Base-by-base conservation (phyloP, 1,140 invertebrate species). In the Drosophila melanica region DNA sequence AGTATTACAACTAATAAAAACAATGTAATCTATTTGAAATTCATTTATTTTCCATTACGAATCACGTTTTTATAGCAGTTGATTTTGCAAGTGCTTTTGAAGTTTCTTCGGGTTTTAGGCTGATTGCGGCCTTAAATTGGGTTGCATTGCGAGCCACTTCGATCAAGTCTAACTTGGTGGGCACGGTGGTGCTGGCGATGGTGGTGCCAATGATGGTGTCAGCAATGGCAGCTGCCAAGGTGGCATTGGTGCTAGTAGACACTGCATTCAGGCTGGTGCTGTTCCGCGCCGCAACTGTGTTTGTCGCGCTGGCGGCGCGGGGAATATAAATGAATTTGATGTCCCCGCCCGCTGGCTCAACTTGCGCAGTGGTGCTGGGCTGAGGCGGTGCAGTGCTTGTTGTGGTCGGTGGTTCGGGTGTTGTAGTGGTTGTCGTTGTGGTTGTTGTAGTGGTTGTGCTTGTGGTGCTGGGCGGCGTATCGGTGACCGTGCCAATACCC, bases 401-500 rank as follows among this genome's bases (percentile, higher is more conserved):
- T 6, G 27, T 53, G 2, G 37, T 27, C 23, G 47, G 11, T n/a
- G 51, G 54, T 9, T 16, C 14, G n/a, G 54, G 18, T 33, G 11
- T 16, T n/a, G 42, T 16, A 9, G 33, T 30, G 48, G 53, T 67
- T 1, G 63, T 51, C 23, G 58, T 66, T 4, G 53, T 62, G 0
- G 55, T 62, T 10, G 50, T 79, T 8, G 30, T 77, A 3, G 16
- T 58, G 1, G 53, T 64, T 5, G 53, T 55, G 8, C 41, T 73
- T 1, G 62, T 51, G 10, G 57, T 70, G 11, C 12, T 44, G 7
- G 74, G 60, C 41, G 64, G 53, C 1, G 54, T 66, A 39, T 79
- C 82, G 4, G 81, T 86, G 0, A 86, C 71, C 1, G 57, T 67
- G 27, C 81, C 81, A n/a, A 86, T 51, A 3, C 67, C 81, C 0